Conservation (phyloP, 2,113 vertebrate genomes). For the Callopanchax toddi region DNA sequence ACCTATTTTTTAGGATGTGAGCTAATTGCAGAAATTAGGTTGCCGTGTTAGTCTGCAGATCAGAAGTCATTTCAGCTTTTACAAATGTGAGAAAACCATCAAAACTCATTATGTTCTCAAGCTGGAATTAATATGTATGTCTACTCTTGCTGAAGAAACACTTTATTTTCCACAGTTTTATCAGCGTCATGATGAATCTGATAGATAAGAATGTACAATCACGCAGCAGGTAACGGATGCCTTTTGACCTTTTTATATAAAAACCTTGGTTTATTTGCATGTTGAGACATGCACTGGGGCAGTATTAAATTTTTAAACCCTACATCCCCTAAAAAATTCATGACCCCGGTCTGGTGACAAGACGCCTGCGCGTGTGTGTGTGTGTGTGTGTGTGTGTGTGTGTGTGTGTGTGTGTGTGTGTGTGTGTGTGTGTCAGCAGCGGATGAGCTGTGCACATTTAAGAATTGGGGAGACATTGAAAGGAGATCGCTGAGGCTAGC, state of each 20-base stretch:
- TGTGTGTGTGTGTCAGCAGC: too few relatives aligned
- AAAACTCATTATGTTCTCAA: not conserved
- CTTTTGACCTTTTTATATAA: not conserved
- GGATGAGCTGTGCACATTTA: too few relatives aligned
- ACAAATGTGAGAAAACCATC: not conserved
- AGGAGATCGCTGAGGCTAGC: conserved; percentile 16
- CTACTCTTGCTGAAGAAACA: not conserved
- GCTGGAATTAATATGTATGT: too few relatives aligned
- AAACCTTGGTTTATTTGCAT: conserved; percentile 15
- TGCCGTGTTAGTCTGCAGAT: not conserved
- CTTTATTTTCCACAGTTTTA: not conserved
- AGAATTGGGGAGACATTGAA: conserved; percentile 31
- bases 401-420: too few relatives aligned
- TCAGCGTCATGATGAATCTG: not conserved
- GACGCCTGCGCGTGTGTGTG: conserved; percentile 7
- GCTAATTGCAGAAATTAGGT: conserved; percentile 17
- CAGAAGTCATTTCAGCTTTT: not conserved
- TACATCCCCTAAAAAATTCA: conserved; percentile 74
- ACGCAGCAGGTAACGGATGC: not conserved
- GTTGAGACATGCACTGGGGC: conserved; percentile 20
- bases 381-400: too few relatives aligned
- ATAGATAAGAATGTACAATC: not conserved
- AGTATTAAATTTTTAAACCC: conserved; percentile 65
- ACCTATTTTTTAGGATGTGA: conserved; percentile 39
- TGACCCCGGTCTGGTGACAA: conserved; percentile 64